Base-by-base conservation (phyloP, 2,797 vertebrate species). In the Melanotaenia trifasciata region DNA sequence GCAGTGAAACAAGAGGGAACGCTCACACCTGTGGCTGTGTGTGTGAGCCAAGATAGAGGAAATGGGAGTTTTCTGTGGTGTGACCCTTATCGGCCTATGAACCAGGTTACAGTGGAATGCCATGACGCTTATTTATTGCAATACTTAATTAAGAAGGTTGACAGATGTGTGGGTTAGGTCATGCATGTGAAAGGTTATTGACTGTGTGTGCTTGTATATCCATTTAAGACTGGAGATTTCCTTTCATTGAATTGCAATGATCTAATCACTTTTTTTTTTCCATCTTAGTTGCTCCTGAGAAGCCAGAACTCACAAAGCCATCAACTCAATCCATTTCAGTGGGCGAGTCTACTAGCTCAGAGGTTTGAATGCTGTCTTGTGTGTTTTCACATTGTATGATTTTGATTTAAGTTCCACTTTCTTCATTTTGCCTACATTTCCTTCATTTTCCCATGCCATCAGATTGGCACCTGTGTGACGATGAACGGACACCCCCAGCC, bases 391-490 rank as follows among this genome's bases (percentile, higher is more conserved):
- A 16, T 64, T 62, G 2, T 16, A 28, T 30, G 0, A 32, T 24
- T 59, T 24, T 40, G 24, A 40, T 10, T 13, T 3, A 58, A 51
- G 1, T 64, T 16, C 4, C 2, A 1, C 67, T 57, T 38, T 58
- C n/a, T 12, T 30, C 13, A 62, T 13, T 65, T 59, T 1, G 28
- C 60, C 56, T 66, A 4, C 22, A 28, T 16, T 28, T 24, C 2
- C 9, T 56, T 4, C 30, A 16, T 57, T 84, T 67, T 67, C 38
- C 2, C 67, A 0, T 38, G 5, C 20, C 28, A 64, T 80, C 83
- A 98, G 97, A 94, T 97, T 0, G 95, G 95, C 4, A 90, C 78
- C 14, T 97, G 96, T 81, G 77, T 32, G 47, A 92, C 95, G 2
- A 93, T 40, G 64, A 97, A 98, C 0, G 95, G 94, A 73, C 89